These are phyloP conservation scores for Hypotaenidia philippensis DNA, from an alignment of 2,797 vertebrate genomes.

Conservation along the genomic window DNA sequence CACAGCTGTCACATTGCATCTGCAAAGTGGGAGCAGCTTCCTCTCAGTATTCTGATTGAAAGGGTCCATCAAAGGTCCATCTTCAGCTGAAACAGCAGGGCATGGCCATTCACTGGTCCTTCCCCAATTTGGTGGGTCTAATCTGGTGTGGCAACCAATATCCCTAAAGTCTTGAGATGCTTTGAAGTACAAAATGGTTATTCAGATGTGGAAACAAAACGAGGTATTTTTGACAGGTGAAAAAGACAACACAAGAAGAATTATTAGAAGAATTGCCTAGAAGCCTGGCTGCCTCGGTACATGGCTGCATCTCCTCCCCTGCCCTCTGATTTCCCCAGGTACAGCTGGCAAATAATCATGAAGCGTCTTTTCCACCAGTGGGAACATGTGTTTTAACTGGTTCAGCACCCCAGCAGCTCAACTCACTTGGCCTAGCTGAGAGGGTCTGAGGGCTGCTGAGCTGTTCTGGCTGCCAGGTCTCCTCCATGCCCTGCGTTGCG, in stretches of 20 bases:
- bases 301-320: accelerated
- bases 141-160: accelerated
- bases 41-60: not conserved
- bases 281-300: not conserved
- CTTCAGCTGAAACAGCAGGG: not conserved
- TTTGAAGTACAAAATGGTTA: not conserved
- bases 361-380: accelerated
- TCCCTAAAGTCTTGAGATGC: not conserved
- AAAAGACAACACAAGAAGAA: not conserved
- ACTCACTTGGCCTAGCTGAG: not conserved
- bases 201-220: not conserved
- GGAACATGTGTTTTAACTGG: accelerated
- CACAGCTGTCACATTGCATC: accelerated
- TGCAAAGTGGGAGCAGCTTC: not conserved
- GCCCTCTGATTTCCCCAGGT: not conserved
- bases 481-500: accelerated
- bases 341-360: accelerated
- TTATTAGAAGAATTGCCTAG: not conserved
- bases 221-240: not conserved
- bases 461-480: no score
- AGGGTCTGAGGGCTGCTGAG: not conserved
- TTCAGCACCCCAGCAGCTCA: not conserved
- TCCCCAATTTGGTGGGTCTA: not conserved
- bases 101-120: not conserved
- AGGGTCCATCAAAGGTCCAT: no score